Percentiles rank a stretch among this genome's conserved stretches.
Conservation (phyloP, 2,888 invertebrate genomes). For the Chymomyza procnemis region DNA sequence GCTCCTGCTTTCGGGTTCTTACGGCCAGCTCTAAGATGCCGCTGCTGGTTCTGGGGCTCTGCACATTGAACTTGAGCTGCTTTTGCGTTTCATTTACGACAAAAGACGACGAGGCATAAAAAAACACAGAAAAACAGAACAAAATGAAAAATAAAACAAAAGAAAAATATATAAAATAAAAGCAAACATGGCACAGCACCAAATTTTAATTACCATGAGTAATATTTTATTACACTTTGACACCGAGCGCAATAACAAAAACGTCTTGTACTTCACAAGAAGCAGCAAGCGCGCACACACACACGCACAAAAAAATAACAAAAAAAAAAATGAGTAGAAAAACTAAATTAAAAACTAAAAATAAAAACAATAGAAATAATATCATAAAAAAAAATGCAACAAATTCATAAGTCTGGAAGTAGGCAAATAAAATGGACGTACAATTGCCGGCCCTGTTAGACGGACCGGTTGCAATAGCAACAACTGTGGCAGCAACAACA, state of each 20-base stretch:
- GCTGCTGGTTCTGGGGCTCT: constrained; percentile 17
- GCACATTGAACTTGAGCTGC: constrained; percentile 72
- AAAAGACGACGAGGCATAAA: constrained; percentile 19
- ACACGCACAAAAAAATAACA: background rate
- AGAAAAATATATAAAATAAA: constrained; percentile 22
- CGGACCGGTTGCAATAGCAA: background rate
- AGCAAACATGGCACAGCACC: constrained; percentile 29
- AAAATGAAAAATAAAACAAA: constrained; percentile 29
- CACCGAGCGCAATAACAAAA: constrained; percentile 44
- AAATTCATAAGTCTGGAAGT: constrained; percentile 48
- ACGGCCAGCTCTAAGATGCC: background rate
- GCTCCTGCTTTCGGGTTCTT: background rate
- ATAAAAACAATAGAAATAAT: constrained; percentile 27
- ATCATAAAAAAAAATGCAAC: constrained; percentile 56
- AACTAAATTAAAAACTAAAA: background rate
- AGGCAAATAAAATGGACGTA: background rate
- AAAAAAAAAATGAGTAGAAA: constrained; percentile 4
- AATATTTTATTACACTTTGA: constrained; percentile 73
- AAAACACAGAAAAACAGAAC: too few relatives aligned
- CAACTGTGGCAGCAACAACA: constrained; percentile 10
- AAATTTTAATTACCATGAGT: constrained; percentile 71
- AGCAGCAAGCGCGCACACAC: too few relatives aligned
- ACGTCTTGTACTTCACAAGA: constrained; percentile 9
- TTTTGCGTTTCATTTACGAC: constrained; percentile 32
- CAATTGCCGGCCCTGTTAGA: background rate